Evolutionary conservation across 2,797 vertebrate species (phyloP).

Genomic region (Fringilla coelebs): DNA sequence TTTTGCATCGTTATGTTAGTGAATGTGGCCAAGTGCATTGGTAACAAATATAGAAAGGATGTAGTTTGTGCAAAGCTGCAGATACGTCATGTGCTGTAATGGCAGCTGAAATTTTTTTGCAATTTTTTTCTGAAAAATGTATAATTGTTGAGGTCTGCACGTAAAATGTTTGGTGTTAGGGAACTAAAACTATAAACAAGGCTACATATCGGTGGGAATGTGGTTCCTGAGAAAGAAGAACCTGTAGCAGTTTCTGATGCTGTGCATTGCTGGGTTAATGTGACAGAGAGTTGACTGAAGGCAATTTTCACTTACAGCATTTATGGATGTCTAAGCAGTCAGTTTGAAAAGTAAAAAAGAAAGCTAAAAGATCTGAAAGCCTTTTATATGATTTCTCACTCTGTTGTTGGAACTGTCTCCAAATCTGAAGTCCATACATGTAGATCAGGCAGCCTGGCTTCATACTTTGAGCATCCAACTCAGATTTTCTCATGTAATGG

Average conservation of each 20-base stretch:
- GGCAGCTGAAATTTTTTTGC: background rate
- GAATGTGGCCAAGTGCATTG: background rate
- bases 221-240: background rate
- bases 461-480: background rate
- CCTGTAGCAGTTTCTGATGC: background rate
- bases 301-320: background rate
- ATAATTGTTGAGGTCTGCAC: background rate
- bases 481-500: background rate
- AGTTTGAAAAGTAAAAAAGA: background rate
- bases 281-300: background rate
- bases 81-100: rapidly evolving
- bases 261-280: background rate
- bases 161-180: background rate
- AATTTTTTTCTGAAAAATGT: background rate
- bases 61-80: background rate
- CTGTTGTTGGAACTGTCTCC: background rate
- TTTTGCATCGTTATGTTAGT: background rate
- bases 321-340: background rate
- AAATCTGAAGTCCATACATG: background rate
- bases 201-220: background rate
- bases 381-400: background rate
- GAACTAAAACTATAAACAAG: background rate
- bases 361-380: background rate
- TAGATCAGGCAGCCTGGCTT: background rate
- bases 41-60: background rate